phyloP scores from a whole-genome alignment of 2,797 vertebrate genomes.

The Oryzias dopingdopingensis region DNA sequence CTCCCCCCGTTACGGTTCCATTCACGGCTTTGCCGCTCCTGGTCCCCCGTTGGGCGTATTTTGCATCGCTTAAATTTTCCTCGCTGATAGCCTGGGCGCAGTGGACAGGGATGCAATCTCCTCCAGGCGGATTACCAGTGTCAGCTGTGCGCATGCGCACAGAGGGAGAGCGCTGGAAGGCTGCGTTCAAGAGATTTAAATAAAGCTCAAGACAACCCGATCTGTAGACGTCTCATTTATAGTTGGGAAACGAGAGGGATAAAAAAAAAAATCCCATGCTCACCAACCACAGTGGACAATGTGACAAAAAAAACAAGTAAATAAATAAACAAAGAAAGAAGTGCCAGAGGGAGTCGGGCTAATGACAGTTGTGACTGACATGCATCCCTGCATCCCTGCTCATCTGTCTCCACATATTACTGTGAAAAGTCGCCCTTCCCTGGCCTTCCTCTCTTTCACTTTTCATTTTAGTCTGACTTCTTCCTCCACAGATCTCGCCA shows the following conservation, averaged over 20 bases:
- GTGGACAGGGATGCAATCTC: conserved; percentile 68
- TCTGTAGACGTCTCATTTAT: conserved; percentile 28
- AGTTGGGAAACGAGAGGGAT: conserved; percentile 11
- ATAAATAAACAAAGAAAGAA: neutral
- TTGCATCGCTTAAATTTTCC: conserved; percentile 43
- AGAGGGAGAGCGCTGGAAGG: conserved; percentile 39
- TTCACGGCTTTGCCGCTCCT: neutral
- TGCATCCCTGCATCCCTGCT: conserved; percentile 63
- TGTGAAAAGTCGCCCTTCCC: conserved; percentile 57
- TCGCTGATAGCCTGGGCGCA: conserved; percentile 49
- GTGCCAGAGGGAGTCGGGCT: conserved; percentile 48
- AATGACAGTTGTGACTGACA: conserved; percentile 49
- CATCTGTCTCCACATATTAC: conserved; percentile 69
- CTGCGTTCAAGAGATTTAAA: conserved; percentile 68
- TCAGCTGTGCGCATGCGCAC: conserved; percentile 79
- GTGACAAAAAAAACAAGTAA: no score
- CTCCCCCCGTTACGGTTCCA: conserved; percentile 5
- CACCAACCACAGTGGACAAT: neutral
- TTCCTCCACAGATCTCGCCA: conserved; percentile 34
- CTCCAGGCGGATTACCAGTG: conserved; percentile 75
- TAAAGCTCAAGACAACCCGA: conserved; percentile 37
- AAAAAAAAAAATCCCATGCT: neutral
- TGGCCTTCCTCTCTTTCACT: conserved; percentile 50
- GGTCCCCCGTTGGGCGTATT: conserved; percentile 1
- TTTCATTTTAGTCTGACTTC: conserved; percentile 56